Evolutionary conservation across 1,140 invertebrate genomes (phyloP), one percentile per base, ranked within the genome.

Genomic region (Sarcophaga bullata): DNA sequence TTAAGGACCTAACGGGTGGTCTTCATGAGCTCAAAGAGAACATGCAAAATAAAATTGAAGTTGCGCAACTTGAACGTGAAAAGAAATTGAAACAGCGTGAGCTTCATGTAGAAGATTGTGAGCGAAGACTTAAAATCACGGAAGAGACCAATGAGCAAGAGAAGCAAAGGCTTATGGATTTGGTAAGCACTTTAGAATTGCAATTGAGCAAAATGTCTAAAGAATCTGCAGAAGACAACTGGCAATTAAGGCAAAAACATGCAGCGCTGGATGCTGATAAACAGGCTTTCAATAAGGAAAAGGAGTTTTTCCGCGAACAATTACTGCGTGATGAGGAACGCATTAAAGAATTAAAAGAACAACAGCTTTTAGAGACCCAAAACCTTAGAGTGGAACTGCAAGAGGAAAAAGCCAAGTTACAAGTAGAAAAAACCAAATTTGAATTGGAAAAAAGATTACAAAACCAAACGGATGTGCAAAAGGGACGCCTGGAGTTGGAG

Each of bases 111-210:
- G 85, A 89, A 62, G 88, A 90, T 73, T 81, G 85, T 8, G 87
- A 91, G 80, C 72, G 86, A n/a, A 84, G 90, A 3, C 82, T 92
- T 8, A 90, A 91, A 82, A 90, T 91, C 73, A 87, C 87, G 19
- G 87, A 90, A 62, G 90, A 90, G 50, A 83, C 86, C n/a, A 88
- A 90, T 4, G 91, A 92, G 25, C 85, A 85, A 10, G 91, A 92
- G 84, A 86, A 91, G 84, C 85, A 90, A 6, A 90, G 91, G n/a
- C 86, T 92, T 0, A 87, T 92, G 85, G 86, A 88, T 6, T 82
- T 92, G 15, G 90, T 92, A 0, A 85, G 90, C 81, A 91, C 86
- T 6, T 83, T 92, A 46, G 91, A 92, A 83, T 83, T 87, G 9
- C 91, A 92, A 85, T 85, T 85, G 85, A 90, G 85, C 80, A 90